Base-by-base conservation (phyloP, 2,113 vertebrate species). In the Lophius piscatorius region DNA sequence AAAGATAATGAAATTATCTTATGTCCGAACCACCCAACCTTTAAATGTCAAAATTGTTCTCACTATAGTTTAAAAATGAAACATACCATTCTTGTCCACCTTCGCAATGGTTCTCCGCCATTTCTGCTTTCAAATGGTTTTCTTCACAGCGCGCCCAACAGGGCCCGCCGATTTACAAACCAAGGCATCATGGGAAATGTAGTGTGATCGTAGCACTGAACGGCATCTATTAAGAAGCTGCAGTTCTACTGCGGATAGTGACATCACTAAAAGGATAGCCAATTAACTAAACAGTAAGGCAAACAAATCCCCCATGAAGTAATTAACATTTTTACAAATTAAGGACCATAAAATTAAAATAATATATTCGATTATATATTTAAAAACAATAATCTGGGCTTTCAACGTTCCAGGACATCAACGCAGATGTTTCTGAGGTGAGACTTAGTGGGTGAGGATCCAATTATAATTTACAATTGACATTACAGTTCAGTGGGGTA, bases 41-140 rank as follows among this genome's bases (percentile, higher is more conserved):
- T 14, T 47, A 4, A 2, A 6, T 6, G 1, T 21, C 4, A 26
- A 14, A 4, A 4, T 11, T 35, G 6, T 31, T 31, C n/a, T n/a
- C n/a, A n/a, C n/a, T n/a, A 10, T 9, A 3, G 29, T 31, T 31
- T 10, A 31, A 31, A 31, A 3, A 31, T 9, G 29, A 51, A 31
- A 87, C 83, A 39, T 40, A 89, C 89, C 87, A 1, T 5, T 62
- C 3, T 13, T 34, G 18, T 4, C 1, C 50, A 17, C n/a, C 26
- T 52, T 58, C 44, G 10, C 9, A 41, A 13, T 65, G 24, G 42
- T 44, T 62, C 55, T 91, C 90, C 90, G 90, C 91, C 91, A 92
- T 92, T 88, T 90, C 82, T 80, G 56, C 10, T 73, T 92, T 90
- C 77, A 85, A 91, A 90, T 71, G 9, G 9, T 70, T 69, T 18